Base-by-base conservation (phyloP, 2,888 invertebrate species). In the Pteria penguin region DNA sequence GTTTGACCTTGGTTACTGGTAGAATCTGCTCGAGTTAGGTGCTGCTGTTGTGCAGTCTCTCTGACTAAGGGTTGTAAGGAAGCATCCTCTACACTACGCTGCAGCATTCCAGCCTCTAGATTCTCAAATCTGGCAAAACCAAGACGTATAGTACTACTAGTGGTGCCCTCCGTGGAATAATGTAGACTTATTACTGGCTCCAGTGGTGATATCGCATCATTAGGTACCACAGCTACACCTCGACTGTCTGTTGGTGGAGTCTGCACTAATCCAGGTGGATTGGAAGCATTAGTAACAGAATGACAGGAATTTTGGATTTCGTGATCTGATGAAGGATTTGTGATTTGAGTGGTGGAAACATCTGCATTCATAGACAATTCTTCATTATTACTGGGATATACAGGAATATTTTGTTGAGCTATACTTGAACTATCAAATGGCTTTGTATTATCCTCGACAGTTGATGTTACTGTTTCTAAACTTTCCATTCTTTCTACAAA, bases 161-260 rank as follows among this genome's bases (percentile, higher is more conserved):
- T 94, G 0, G 94, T 94, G 84, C 95, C 94, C 89, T 94, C 94
- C 84, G 94, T 94, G 22, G 94, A 94, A 88, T 94, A 95, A 70
- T 93, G 93, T 72, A 94, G 90, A 88, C 93, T 94, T 61, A 95
- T 94, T 65, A 95, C 94, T 5, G 95, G 95, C 88, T 95, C 94
- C 58, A 93, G 91, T 52, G 93, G 92, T 14, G 77, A 67, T 27
- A 60, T 24, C 60, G 72, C 67, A 14, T 36, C 45, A 36, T 36
- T 36, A 36, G 45, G 45, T 11, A 36, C 14, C 45, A 36, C 45
- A 58, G 66, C 54, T 22, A 36, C 45, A 36, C 14, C 45, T 36
- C 45, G 5, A 60, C 26, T 60, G 60, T 60, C 26, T 26, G 60
- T 27, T 27, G 22, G 8, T 36, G 8, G 45, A 14, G 45, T 11